These are phyloP conservation scores for Tetranychus cinnabarinus DNA, from an alignment of 1,140 invertebrate species.

Conservation along the genomic window DNA sequence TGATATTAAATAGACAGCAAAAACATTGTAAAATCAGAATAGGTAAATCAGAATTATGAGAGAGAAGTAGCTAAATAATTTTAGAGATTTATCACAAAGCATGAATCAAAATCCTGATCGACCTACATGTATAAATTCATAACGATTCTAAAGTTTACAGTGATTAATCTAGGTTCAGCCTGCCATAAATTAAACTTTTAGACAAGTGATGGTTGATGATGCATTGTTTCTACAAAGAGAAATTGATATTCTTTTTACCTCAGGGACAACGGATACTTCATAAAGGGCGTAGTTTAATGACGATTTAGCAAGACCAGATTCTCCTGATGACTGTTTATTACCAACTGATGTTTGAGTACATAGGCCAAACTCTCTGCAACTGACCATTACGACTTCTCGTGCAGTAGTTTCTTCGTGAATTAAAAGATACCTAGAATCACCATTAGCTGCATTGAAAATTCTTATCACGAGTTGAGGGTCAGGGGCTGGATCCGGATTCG, in stretches of 20 bases:
- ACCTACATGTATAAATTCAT: too few relatives aligned
- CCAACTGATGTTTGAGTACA: not conserved
- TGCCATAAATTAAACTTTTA: too few relatives aligned
- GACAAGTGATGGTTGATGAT: too few relatives aligned
- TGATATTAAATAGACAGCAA: too few relatives aligned
- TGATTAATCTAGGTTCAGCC: too few relatives aligned
- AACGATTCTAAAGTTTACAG: too few relatives aligned
- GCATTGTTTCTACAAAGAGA: not conserved
- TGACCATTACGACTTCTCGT: constrained; percentile 86
- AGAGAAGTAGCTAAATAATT: too few relatives aligned
- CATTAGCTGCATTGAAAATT: constrained; percentile 27
- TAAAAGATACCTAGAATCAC: constrained; percentile 38
- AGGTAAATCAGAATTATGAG: too few relatives aligned
- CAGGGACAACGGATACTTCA: constrained; percentile 58
- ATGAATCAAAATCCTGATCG: too few relatives aligned
- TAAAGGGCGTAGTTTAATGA: constrained; percentile 57
- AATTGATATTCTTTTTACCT: not conserved
- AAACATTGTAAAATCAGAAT: too few relatives aligned
- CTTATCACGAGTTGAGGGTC: constrained; percentile 50
- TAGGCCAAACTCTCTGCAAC: not conserved
- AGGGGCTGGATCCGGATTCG: constrained; percentile 16
- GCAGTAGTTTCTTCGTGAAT: constrained; percentile 58
- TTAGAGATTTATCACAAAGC: too few relatives aligned
- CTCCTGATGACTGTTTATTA: not conserved
- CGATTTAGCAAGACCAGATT: not conserved